Conservation (phyloP, 2,888 invertebrate genomes). For the Heterodera filipjevi region DNA sequence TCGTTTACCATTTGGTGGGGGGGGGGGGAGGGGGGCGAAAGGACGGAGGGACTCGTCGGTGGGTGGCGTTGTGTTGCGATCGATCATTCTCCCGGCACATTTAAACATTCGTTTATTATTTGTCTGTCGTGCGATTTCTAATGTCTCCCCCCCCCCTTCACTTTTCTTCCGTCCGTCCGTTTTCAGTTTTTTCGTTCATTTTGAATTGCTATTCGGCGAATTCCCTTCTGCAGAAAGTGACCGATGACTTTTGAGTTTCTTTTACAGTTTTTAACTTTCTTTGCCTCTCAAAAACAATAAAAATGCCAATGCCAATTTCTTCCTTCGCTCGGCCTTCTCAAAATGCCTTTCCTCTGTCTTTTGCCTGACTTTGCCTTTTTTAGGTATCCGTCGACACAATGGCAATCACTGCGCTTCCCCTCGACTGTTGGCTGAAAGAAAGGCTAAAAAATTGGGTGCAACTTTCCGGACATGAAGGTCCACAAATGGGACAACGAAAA, state of each 20-base stretch:
- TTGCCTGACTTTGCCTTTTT: slow-evolving; percentile 16
- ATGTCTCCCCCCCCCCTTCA: background rate
- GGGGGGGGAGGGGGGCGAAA: no score
- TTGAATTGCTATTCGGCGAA: background rate
- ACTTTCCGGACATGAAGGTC: slow-evolving; percentile 62
- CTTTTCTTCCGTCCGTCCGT: background rate
- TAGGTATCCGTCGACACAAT: slow-evolving; percentile 64
- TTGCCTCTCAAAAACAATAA: background rate
- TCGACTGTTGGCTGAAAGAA: slow-evolving; percentile 64
- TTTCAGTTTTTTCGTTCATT: background rate
- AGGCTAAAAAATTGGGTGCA: slow-evolving; percentile 64
- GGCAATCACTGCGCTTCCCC: slow-evolving; percentile 64
- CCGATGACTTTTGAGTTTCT: no score
- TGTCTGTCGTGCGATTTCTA: background rate
- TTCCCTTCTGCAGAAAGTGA: background rate
- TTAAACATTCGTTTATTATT: no score
- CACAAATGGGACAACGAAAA: background rate
- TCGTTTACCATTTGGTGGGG: no score
- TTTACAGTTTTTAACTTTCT: no score
- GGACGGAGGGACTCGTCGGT: no score
- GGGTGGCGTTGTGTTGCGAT: background rate
- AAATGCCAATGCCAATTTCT: background rate
- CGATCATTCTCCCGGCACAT: background rate
- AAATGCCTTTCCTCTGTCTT: background rate
- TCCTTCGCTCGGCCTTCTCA: background rate